phyloP scores from a whole-genome alignment of 1,140 invertebrate species.

The Ericerus pela region DNA sequence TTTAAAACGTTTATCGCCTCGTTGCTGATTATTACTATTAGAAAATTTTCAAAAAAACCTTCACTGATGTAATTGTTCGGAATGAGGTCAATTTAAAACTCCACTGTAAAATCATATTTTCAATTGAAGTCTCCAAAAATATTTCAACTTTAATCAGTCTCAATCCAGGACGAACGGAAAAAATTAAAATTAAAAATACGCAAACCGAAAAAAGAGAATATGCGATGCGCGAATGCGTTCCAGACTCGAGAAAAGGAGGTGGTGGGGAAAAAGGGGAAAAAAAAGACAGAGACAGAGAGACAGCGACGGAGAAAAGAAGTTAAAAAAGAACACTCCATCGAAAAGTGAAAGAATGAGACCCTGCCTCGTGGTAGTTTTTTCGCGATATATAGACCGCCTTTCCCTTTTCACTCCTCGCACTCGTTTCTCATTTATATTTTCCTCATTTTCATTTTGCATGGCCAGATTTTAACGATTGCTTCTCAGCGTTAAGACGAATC shows the following conservation, averaged over 20 bases:
- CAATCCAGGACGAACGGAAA: background rate
- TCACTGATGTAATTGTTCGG: too few relatives aligned
- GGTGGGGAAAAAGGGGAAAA: background rate
- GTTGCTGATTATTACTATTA: background rate
- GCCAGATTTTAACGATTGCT: conserved; percentile 26
- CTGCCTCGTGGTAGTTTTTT: conserved; percentile 10
- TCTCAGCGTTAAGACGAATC: conserved; percentile 17
- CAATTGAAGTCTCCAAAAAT: too few relatives aligned
- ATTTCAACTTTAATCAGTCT: too few relatives aligned
- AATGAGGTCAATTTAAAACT: too few relatives aligned
- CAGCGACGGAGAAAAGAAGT: background rate
- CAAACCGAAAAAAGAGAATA: background rate
- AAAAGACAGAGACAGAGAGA: background rate
- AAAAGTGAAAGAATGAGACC: conserved; percentile 9
- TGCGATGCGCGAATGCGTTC: conserved; percentile 9
- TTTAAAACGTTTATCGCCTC: background rate
- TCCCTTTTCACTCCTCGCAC: conserved; percentile 12
- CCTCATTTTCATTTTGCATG: conserved; percentile 23
- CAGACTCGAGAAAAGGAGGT: conserved; percentile 6
- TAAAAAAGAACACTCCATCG: background rate
- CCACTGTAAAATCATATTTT: too few relatives aligned
- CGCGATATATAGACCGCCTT: conserved; percentile 11
- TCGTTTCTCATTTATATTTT: conserved; percentile 25
- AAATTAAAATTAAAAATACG: conserved; percentile 15
- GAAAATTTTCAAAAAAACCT: background rate